Conservation (phyloP, 2,113 vertebrate genomes). For the Pagrus major region DNA sequence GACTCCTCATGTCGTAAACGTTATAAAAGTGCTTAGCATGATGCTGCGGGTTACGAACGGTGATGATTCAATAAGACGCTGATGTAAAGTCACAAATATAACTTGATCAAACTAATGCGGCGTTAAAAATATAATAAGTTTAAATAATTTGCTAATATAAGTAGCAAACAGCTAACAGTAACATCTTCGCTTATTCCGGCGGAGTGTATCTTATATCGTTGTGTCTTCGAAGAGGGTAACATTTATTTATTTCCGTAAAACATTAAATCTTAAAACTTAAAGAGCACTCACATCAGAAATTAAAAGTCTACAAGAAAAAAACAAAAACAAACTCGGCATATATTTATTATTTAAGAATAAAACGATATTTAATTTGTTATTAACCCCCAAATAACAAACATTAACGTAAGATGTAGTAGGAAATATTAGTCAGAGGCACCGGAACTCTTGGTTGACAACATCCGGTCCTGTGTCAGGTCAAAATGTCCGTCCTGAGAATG, state of each 20-base stretch:
- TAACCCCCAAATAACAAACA: background rate
- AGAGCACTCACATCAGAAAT: background rate
- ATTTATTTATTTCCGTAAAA: background rate
- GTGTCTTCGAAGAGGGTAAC: conserved; percentile 8
- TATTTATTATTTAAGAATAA: background rate
- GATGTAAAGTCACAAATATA: background rate
- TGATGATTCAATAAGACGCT: rapidly evolving
- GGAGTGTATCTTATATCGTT: background rate
- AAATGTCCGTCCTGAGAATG: conserved; percentile 64
- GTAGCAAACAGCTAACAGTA: too few relatives aligned
- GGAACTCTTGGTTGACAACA: background rate
- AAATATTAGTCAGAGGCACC: background rate
- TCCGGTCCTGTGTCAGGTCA: conserved; percentile 51
- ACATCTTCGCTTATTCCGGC: background rate
- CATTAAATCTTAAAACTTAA: background rate
- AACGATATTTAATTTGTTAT: background rate
- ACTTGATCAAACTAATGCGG: background rate
- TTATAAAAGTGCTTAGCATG: background rate
- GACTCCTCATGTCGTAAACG: too few relatives aligned
- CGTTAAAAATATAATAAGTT: background rate
- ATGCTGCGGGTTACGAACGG: background rate
- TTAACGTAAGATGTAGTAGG: background rate
- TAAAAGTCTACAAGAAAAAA: background rate
- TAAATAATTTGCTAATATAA: background rate
- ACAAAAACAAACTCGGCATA: rapidly evolving